A percentile compares a stretch with the other conserved stretches of the same genome.
Conservation (phyloP, 1,140 invertebrate genomes). For the Colletes gigas region DNA sequence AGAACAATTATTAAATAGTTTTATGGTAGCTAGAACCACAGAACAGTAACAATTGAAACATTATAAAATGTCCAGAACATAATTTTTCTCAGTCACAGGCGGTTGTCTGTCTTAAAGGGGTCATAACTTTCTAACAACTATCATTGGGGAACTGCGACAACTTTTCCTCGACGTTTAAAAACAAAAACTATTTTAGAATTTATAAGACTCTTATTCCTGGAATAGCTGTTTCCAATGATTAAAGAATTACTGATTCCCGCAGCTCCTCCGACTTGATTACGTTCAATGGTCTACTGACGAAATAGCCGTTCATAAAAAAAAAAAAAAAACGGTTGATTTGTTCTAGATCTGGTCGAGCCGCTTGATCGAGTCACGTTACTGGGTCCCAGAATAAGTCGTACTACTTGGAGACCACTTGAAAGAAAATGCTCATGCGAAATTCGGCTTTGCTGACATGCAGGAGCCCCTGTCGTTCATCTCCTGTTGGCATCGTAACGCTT, state of each 20-base stretch:
- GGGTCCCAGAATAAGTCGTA: conserved; percentile 45
- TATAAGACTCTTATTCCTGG: too few relatives aligned
- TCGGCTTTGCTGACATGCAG: conserved; percentile 44
- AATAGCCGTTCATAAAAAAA: conserved; percentile 23
- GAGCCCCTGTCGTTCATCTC: conserved; percentile 23
- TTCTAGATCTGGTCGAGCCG: conserved; percentile 20
- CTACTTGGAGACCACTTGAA: conserved; percentile 38
- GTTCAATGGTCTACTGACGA: not conserved
- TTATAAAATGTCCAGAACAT: too few relatives aligned
- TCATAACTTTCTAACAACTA: not conserved
- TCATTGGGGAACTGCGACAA: too few relatives aligned
- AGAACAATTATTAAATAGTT: too few relatives aligned
- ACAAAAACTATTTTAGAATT: too few relatives aligned
- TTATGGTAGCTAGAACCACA: too few relatives aligned
- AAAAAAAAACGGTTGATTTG: conserved; percentile 9
- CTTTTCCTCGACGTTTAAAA: too few relatives aligned
- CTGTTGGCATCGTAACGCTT: conserved; percentile 18
- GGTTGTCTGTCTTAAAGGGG: not conserved
- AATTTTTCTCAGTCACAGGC: too few relatives aligned
- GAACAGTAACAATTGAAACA: too few relatives aligned
- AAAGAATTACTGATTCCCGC: not conserved
- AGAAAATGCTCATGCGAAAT: conserved; percentile 61
- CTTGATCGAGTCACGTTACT: conserved; percentile 10
- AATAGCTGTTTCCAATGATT: not conserved
- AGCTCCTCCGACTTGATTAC: not conserved